Base-by-base conservation (phyloP, 2,113 vertebrate genomes). In the Cebidichthys violaceus region DNA sequence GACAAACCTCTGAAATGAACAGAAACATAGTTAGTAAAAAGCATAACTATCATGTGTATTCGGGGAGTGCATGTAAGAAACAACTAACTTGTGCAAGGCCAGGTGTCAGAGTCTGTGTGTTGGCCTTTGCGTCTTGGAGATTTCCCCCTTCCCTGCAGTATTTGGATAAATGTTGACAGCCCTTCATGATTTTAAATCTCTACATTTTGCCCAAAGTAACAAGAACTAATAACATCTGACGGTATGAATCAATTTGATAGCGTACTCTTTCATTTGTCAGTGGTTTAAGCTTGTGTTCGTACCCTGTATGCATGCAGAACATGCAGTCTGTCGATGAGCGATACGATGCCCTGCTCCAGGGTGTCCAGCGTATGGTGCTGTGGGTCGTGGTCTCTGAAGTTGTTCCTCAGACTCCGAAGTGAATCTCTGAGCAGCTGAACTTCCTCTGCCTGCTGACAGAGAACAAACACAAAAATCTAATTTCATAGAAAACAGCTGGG, bases 351-450 rank as follows among this genome's bases (percentile, higher is more conserved):
- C 94, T 99, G 98, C 93, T 99, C 98, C 92, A 99, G 87, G 79
- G 97, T 99, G 95, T 99, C 98, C 20, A 99, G 96, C 10, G 98
- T 99, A 88, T 99, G 98, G 77, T 99, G 98, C 90, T 99, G 98
- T 0, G 98, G 97, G 75, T 99, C 97, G 0, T 99, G 98, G 22
- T 96, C 97, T 1, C 97, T 95, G 89, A 99, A 98, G 86, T 96
- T 97, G 90, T 96, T 97, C 88, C 98, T 96, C 84, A 99, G 92
- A 91, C 98, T 99, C 37, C 97, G 95, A 0, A 99, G 95, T 7
- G 98, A 96, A 4, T 99, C 98, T 6, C 96, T 93, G 0, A 99
- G 96, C 50, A 99, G 94, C 93, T 99, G 98, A 81, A 99, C 90
- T 91, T 99, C 98, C 1, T 95, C 97, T 9, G 95, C 94, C 96